Evolutionary conservation across 2,113 vertebrate species (phyloP), one percentile per base, ranked within the genome.

Genomic region (Psilopogon haemacephalus): DNA sequence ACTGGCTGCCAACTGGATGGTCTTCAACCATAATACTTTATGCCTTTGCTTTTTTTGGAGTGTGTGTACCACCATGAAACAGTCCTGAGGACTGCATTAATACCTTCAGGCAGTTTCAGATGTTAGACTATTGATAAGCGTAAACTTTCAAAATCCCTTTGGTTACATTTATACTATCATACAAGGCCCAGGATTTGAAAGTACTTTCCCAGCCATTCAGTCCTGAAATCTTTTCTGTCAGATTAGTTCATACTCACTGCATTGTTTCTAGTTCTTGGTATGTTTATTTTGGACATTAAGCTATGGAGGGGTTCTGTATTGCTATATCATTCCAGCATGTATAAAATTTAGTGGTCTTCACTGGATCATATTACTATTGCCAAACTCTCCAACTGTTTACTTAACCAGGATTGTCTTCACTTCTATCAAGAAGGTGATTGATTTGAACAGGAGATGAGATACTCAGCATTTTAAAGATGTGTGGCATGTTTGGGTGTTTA

Each of bases 151-250:
- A 78, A 50, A 88, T 90, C 59, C 71, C 70, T 72, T 79, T 75
- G 55, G 40, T 75, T 90, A 28, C 14, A 23, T 90, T 86, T 69
- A 59, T 86, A 33, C 50, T 17, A 40, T 86, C 44, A 4, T 81
- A 35, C 30, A 40, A 72, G 6, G 27, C 70, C 52, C 18, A 69
- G 44, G 40, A 72, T 81, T 76, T 84, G 54, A 84, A 81, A 48
- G 62, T 82, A 78, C 62, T 90, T 94, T 84, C 35, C 52, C 15
- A 63, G n/a, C n/a, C 56, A 40, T 85, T 85, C 64, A 59, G 56
- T 84, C 59, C 44, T 64, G 21, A 65, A 80, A 82, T 94, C 63
- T n/a, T 59, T 65, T 55, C 10, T 74, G 55, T 37, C 89, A 59
- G 46, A 73, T 94, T 79, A 50, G 32, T 80, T 89, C 79, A 55